These are phyloP conservation scores for Agrotis clavis DNA, from an alignment of 2,888 invertebrate species.

Conservation along the genomic window DNA sequence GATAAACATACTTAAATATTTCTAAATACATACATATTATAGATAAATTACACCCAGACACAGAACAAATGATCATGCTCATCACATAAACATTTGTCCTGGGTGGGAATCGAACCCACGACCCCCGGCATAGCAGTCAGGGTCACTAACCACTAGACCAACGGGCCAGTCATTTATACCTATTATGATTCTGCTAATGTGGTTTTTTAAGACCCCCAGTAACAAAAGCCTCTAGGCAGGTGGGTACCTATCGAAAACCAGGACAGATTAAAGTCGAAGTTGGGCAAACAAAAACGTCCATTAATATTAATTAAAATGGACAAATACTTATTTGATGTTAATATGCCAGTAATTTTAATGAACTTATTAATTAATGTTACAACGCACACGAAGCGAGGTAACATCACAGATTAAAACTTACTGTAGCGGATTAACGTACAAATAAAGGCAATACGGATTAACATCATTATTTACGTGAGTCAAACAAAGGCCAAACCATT, in stretches of 20 bases:
- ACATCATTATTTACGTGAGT: conserved; percentile 32
- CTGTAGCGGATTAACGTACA: conserved; percentile 37
- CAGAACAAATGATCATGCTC: too few relatives aligned
- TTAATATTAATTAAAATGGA: conserved; percentile 25
- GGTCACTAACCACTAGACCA: too few relatives aligned
- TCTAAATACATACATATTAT: too few relatives aligned
- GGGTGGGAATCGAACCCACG: too few relatives aligned
- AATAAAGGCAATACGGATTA: conserved; percentile 23
- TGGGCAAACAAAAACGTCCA: conserved; percentile 24
- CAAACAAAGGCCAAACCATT: conserved; percentile 47
- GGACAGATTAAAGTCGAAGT: background rate
- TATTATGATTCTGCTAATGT: too few relatives aligned
- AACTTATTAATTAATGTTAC: conserved; percentile 39
- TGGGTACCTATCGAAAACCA: background rate
- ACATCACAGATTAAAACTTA: conserved; percentile 35
- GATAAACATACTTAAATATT: too few relatives aligned
- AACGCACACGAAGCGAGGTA: conserved; percentile 1
- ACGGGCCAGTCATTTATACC: too few relatives aligned
- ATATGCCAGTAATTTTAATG: conserved; percentile 34
- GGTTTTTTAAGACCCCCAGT: background rate
- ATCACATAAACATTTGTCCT: too few relatives aligned
- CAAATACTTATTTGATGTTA: conserved; percentile 41
- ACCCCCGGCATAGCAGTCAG: too few relatives aligned
- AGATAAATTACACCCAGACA: too few relatives aligned
- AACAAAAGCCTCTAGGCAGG: background rate